These are phyloP conservation scores for Phoxinus dragarum DNA, from an alignment of 2,797 vertebrate genomes.

Conservation along the genomic window DNA sequence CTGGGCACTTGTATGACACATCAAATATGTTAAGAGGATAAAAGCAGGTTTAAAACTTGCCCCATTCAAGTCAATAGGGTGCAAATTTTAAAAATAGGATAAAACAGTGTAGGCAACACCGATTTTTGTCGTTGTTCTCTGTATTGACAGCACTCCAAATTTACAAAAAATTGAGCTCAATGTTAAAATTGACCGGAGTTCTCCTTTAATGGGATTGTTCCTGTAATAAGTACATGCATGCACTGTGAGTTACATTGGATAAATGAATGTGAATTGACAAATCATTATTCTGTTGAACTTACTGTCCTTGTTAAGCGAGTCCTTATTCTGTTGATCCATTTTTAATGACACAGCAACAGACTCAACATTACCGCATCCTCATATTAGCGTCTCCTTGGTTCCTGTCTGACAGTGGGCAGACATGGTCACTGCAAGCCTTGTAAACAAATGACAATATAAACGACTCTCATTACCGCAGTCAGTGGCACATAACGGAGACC, in stretches of 20 bases:
- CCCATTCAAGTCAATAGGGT: too few relatives aligned
- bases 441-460: slow-evolving; percentile 60
- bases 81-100: too few relatives aligned
- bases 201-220: not conserved
- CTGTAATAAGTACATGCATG: not conserved
- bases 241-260: not conserved
- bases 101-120: too few relatives aligned
- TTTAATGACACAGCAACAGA: not conserved
- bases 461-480: slow-evolving; percentile 60
- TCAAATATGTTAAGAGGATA: too few relatives aligned
- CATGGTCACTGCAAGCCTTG: slow-evolving; percentile 42
- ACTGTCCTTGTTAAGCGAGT: not conserved
- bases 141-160: too few relatives aligned
- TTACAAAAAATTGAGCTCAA: too few relatives aligned
- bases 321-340: slow-evolving; percentile 8
- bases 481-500: slow-evolving; percentile 60
- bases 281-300: not conserved
- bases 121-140: too few relatives aligned
- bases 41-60: too few relatives aligned
- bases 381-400: slow-evolving; percentile 25
- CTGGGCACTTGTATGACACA: too few relatives aligned
- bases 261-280: not conserved
- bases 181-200: too few relatives aligned
- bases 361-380: not conserved
- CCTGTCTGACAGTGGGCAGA: slow-evolving; percentile 45